Evolutionary conservation across 2,113 vertebrate genomes (phyloP).

Genomic region (Macaca nemestrina): DNA sequence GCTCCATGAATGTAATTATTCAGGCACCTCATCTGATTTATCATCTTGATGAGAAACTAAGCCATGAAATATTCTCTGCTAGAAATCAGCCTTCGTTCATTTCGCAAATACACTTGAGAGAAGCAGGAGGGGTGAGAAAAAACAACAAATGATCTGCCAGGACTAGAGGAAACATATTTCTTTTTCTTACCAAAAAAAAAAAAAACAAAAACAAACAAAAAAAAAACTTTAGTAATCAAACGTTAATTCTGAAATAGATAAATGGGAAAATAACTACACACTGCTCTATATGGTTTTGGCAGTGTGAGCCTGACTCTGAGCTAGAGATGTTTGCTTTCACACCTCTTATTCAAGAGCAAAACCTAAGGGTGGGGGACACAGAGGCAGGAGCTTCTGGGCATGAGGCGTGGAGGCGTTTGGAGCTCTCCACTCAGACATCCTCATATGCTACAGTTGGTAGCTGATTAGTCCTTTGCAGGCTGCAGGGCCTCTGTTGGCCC

Average conservation of each 20-base stretch:
- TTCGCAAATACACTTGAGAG: constrained; percentile 63
- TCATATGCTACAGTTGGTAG: constrained; percentile 3
- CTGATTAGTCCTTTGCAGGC: constrained; percentile 63
- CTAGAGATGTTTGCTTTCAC: constrained; percentile 46
- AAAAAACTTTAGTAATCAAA: constrained; percentile 63
- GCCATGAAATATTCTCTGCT: constrained; percentile 65
- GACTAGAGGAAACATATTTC: constrained; percentile 62
- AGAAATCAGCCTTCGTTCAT: constrained; percentile 69
- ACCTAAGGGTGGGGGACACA: constrained; percentile 27
- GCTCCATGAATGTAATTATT: constrained; percentile 69
- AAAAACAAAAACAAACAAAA: constrained; percentile 58
- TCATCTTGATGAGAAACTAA: constrained; percentile 64
- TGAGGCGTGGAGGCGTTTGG: background rate
- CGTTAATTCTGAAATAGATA: constrained; percentile 73
- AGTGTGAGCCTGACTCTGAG: constrained; percentile 42
- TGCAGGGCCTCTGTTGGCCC: constrained; percentile 48
- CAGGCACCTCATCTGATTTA: constrained; percentile 72
- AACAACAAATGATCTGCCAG: constrained; percentile 73
- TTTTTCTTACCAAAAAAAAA: constrained; percentile 49
- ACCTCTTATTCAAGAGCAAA: constrained; percentile 58
- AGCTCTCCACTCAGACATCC: background rate
- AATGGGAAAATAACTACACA: constrained; percentile 52
- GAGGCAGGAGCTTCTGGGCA: background rate
- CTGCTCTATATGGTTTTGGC: background rate
- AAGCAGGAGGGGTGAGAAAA: constrained; percentile 68